Percentiles rank a stretch among this genome's conserved stretches.
phyloP scores from a whole-genome alignment of 2,113 vertebrate species.

The Mustela nigripes region DNA sequence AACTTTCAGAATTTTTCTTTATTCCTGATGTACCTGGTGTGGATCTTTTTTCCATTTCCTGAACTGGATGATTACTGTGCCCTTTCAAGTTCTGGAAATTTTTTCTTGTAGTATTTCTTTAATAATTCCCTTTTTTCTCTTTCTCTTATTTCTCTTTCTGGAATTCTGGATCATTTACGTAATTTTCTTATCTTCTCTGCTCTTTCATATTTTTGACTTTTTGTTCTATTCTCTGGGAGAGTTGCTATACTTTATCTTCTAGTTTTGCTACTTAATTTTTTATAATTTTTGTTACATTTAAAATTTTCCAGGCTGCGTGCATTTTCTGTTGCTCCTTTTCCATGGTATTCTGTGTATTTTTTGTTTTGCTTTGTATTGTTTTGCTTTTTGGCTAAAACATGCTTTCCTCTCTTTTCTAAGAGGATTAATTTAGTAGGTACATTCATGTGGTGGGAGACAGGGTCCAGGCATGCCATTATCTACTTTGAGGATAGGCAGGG shows the following conservation, averaged over 20 bases:
- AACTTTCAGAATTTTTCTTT: conserved; percentile 9
- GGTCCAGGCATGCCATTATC: not conserved
- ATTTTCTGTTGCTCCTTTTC: not conserved
- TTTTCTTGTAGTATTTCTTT: not conserved
- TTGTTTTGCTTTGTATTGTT: not conserved
- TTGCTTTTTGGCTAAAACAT: not conserved
- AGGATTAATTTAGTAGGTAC: not conserved
- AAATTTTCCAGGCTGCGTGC: not conserved
- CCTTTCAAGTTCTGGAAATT: not conserved
- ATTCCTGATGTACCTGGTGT: not conserved
- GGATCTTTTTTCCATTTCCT: not conserved
- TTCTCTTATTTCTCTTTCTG: conserved; percentile 32
- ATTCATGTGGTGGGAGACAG: not conserved
- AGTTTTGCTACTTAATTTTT: not conserved
- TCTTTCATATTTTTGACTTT: not conserved
- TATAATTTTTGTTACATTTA: not conserved
- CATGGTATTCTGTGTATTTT: not conserved
- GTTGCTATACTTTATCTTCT: not conserved
- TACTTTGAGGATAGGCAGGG: not conserved
- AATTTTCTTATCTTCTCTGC: not conserved
- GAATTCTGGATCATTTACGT: not conserved
- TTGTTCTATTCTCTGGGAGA: not conserved
- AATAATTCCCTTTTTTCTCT: conserved; percentile 3
- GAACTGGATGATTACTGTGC: not conserved
- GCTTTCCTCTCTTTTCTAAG: not conserved